phyloP scores from a whole-genome alignment of 2,888 invertebrate genomes.

The Oscheius sp. region DNA sequence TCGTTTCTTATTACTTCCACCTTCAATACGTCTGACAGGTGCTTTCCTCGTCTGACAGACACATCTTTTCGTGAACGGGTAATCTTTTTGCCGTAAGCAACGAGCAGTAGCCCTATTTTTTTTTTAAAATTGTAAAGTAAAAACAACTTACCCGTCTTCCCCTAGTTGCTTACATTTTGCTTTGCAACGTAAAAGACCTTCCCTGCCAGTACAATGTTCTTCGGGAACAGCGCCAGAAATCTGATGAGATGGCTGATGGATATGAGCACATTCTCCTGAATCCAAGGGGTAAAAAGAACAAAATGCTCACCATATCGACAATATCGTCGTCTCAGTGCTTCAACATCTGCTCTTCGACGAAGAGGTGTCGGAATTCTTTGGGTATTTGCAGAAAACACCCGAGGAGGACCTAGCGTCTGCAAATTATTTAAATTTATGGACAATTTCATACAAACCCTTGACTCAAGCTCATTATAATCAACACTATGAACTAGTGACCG shows the following conservation, averaged over 20 bases:
- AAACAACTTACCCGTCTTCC: constrained; percentile 28
- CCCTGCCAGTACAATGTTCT: constrained; percentile 41
- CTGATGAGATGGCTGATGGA: constrained; percentile 26
- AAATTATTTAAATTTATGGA: not conserved
- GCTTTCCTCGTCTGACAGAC: constrained; percentile 49
- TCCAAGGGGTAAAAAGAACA: no score
- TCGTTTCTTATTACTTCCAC: not conserved
- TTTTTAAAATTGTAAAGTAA: not conserved
- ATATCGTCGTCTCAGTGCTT: constrained; percentile 16
- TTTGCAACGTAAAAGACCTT: constrained; percentile 39
- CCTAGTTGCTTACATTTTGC: constrained; percentile 40
- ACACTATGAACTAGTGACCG: constrained; percentile 4
- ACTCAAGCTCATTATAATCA: not conserved
- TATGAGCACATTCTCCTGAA: constrained; percentile 36
- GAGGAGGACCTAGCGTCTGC: not conserved
- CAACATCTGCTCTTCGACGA: constrained; percentile 2
- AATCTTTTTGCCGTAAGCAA: constrained; percentile 51
- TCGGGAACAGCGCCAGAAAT: constrained; percentile 17
- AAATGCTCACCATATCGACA: not conserved
- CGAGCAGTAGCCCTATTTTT: constrained; percentile 39
- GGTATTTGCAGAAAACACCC: constrained; percentile 6
- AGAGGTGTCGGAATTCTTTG: not conserved
- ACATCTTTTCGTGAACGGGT: constrained; percentile 47
- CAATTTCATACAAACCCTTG: not conserved
- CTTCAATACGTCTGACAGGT: constrained; percentile 26